Evolutionary conservation across 2,113 vertebrate genomes (phyloP).

Genomic region (Pseudopipra pipra): DNA sequence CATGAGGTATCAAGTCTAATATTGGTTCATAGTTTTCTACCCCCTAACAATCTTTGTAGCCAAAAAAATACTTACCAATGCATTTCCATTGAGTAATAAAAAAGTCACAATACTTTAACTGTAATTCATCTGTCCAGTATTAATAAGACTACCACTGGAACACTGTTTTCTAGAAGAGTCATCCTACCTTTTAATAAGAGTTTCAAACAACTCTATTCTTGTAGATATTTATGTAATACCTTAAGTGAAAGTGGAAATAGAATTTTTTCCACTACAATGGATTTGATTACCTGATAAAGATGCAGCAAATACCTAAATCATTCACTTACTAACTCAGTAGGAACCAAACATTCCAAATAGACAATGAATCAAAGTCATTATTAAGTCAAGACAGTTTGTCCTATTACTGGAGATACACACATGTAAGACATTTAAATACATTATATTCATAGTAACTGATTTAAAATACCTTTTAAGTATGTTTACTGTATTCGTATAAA

Average conservation of each 20-base stretch:
- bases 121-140: not conserved
- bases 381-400: not conserved
- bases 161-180: not conserved
- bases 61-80: not conserved
- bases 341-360: not conserved
- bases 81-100: not conserved
- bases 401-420: not conserved
- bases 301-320: not conserved
- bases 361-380: not conserved
- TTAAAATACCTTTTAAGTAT: not conserved
- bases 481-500: not conserved
- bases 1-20: not conserved
- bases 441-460: not conserved
- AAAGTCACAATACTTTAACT: not conserved
- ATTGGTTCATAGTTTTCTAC: not conserved
- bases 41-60: not conserved
- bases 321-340: not conserved
- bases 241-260: not conserved
- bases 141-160: not conserved
- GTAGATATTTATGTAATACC: not conserved
- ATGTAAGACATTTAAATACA: not conserved
- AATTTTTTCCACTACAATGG: not conserved
- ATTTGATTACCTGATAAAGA: constrained; percentile 16
- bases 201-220: not conserved
- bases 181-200: not conserved